Conservation (phyloP, 2,797 vertebrate species). For the Sebastes aleutianus region DNA sequence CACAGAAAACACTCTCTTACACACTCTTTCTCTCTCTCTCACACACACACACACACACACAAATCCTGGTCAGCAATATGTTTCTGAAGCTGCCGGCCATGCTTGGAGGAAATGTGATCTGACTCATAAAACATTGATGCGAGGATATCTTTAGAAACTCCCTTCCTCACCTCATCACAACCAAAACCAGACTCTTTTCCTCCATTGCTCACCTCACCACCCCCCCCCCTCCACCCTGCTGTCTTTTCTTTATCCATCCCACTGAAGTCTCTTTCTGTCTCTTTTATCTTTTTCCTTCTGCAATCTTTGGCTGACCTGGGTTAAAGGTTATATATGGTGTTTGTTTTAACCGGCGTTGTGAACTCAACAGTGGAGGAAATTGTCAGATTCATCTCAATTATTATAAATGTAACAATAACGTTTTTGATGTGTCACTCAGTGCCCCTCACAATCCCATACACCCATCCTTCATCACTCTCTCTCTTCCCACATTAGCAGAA, state of each 20-base stretch:
- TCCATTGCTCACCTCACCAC: conserved; percentile 17
- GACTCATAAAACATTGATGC: conserved; percentile 77
- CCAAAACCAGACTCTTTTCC: conserved; percentile 19
- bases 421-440: not conserved
- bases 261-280: not conserved
- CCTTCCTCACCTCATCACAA: conserved; percentile 52
- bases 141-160: conserved; percentile 76
- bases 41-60: not conserved
- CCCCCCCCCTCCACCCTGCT: not conserved
- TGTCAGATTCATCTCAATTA: not conserved
- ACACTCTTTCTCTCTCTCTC: not conserved
- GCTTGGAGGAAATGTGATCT: conserved; percentile 71
- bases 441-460: not conserved
- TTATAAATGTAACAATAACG: not conserved
- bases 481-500: not conserved
- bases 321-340: not conserved
- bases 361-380: not conserved
- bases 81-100: conserved; percentile 52
- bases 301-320: not conserved
- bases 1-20: not conserved
- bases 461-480: not conserved
- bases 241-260: not conserved
- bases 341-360: not conserved
- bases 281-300: not conserved
- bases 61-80: conserved; percentile 64